Percentiles rank a stretch among this genome's conserved stretches.
Evolutionary conservation across 2,888 invertebrate genomes (phyloP).

Genomic region (Sinhomidia bicolor): DNA sequence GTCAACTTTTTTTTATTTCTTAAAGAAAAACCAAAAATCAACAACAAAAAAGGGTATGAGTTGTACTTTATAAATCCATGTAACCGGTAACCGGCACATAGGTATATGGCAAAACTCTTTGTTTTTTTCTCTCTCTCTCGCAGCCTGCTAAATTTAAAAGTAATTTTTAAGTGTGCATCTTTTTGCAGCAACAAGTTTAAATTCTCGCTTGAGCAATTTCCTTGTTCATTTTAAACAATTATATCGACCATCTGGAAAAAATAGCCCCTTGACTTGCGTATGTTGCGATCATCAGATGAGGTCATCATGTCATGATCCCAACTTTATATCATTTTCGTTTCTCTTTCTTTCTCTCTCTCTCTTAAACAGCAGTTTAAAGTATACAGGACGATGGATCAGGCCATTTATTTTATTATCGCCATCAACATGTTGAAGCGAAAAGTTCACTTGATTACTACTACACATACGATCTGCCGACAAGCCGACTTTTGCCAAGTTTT

Average conservation of each 20-base stretch:
- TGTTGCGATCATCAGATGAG: not conserved
- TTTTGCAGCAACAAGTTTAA: conserved; percentile 11
- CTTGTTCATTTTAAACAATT: too few species aligned
- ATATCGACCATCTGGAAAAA: conserved; percentile 5
- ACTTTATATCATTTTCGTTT: not conserved
- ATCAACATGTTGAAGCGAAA: not conserved
- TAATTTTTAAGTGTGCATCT: too few species aligned
- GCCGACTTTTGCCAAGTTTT: not conserved
- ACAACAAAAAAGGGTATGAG: not conserved
- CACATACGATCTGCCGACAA: conserved; percentile 16
- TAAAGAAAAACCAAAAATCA: too few species aligned
- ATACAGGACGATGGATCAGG: too few species aligned
- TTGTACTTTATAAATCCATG: not conserved
- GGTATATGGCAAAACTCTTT: too few species aligned
- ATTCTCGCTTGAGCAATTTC: not conserved
- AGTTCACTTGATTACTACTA: not conserved
- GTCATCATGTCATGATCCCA: conserved; percentile 50
- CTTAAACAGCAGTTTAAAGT: too few species aligned
- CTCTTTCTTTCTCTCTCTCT: not conserved
- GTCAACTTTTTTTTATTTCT: conserved; percentile 26
- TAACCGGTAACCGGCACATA: not conserved
- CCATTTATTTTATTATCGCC: not conserved
- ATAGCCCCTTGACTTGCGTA: too few species aligned
- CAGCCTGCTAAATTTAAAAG: too few species aligned
- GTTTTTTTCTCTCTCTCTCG: too few species aligned